Base-by-base conservation (phyloP, 2,113 vertebrate genomes). In the Prunella himalayana region DNA sequence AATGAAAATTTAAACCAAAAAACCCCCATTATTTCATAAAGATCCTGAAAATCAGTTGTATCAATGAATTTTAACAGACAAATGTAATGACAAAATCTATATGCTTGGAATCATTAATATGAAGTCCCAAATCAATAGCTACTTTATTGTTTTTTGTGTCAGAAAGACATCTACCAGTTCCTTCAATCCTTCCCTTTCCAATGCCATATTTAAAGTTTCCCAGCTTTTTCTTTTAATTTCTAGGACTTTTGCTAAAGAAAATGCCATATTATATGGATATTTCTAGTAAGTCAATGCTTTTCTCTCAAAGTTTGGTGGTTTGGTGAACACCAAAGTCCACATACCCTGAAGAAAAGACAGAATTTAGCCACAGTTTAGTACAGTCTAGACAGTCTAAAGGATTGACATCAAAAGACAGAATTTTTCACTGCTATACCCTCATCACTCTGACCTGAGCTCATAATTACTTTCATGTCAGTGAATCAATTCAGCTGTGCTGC, bases 401-500 rank as follows among this genome's bases (percentile, higher is more conserved):
- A 92, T 11, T 94, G 89, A 81, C 92, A 93, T 60, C 51, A 54
- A 88, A 88, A 85, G 54, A 80, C 35, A 51, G 69, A 95, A 42
- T 84, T 94, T 91, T 95, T 87, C 80, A 70, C 42, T 68, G 50
- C 65, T 73, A 31, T 25, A 81, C 37, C 81, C 95, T 92, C 86
- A 95, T 95, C 84, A 80, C 63, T 86, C 82, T 80, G 91, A 93
- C 84, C 91, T 2, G 3, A 84, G 79, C 82, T 93, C 93, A 86
- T 93, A 91, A 95, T 96, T 94, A 95, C 87, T 72, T 85, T 82
- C 91, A 92, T 68, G 89, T 83, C 82, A 90, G 86, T 53, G 82
- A 96, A 92, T 96, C 92, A 95, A 95, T 97, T 94, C 94, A 94
- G 82, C 86, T 86, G 64, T 35, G 81, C 93, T 80, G 66, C 71